Conservation (phyloP, 1,140 invertebrate species). For the Agrypnia vestita region DNA sequence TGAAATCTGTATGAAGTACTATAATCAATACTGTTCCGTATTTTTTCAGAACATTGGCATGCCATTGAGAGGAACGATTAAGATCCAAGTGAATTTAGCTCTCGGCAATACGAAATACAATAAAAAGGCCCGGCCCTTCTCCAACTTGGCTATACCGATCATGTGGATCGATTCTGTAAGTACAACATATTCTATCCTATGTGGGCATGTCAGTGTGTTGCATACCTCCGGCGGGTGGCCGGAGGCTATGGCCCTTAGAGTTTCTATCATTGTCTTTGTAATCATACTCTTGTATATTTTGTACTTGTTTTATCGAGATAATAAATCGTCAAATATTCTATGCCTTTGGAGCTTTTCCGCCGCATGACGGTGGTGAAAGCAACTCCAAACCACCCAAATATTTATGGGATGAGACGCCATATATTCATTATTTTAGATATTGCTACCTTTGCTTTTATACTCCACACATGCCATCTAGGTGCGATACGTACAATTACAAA, state of each 20-base stretch:
- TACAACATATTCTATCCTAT: not conserved
- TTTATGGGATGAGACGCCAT: too few species aligned
- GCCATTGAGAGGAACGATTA: constrained; percentile 73
- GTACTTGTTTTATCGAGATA: not conserved
- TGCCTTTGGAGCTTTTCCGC: not conserved
- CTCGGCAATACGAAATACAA: constrained; percentile 74
- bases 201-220: too few species aligned
- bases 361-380: too few species aligned
- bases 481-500: too few species aligned
- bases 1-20: too few species aligned
- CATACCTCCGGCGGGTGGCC: too few species aligned
- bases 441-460: too few species aligned
- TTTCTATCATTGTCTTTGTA: too few species aligned
- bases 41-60: constrained; percentile 73
- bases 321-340: not conserved
- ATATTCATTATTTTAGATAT: too few species aligned
- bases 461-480: too few species aligned
- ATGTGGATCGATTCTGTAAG: constrained; percentile 78
- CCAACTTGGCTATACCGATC: constrained; percentile 75
- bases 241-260: too few species aligned
- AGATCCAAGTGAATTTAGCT: constrained; percentile 78
- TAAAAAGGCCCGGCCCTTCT: constrained; percentile 71
- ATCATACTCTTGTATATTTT: not conserved
- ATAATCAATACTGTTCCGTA: not conserved
- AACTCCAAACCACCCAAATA: too few species aligned